Evolutionary conservation across 2,888 invertebrate genomes (phyloP), one percentile per base, ranked within the genome.

Genomic region (Sussaba pulchella): DNA sequence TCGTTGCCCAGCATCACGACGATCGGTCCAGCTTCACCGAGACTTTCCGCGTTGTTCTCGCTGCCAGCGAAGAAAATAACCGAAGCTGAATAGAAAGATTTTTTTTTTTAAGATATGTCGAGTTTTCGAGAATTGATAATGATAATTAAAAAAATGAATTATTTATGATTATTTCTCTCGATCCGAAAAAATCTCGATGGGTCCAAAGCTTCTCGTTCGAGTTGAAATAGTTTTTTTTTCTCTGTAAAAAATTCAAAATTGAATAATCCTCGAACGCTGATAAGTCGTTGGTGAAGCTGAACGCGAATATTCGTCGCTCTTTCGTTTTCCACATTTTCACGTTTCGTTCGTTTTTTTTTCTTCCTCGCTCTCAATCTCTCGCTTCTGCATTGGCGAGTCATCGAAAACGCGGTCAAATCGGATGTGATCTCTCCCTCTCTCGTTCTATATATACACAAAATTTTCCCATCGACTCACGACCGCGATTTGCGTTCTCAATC

Each of bases 21-120:
- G 43, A 69, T 76, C 72, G 79, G 43, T 61, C 71, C 79, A 80
- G 79, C 79, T 80, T 54, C 80, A 47, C 69, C 67, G 69, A 52
- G 36, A 41, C 61, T 54, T 39, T 9, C 26, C 36, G 41, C 54
- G 14, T 26, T 12, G 12, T 36, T 63, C 45, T 50, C 50, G 26
- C 24, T 64, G 39, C 41, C 79, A 66, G 19, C 45, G 50, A 54
- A 52, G 47, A 52, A 17, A 54, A n/a, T 36, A 19, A n/a, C n/a
- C n/a, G n/a, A n/a, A n/a, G n/a, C n/a, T n/a, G 2, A 26, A 47
- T 61, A 36, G 9, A 14, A 14, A 69, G 19, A 5, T 66, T 66
- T 36, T 19, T 36, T 14, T 66, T 66, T 36, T 19, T 12, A 47
- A 31, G 39, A 57, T 31, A 52, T 45, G 45, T 31, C 41, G 24